A percentile compares a stretch with the other conserved stretches of the same genome.
phyloP scores from a whole-genome alignment of 2,888 invertebrate species.

The Tachystola acroxantha region DNA sequence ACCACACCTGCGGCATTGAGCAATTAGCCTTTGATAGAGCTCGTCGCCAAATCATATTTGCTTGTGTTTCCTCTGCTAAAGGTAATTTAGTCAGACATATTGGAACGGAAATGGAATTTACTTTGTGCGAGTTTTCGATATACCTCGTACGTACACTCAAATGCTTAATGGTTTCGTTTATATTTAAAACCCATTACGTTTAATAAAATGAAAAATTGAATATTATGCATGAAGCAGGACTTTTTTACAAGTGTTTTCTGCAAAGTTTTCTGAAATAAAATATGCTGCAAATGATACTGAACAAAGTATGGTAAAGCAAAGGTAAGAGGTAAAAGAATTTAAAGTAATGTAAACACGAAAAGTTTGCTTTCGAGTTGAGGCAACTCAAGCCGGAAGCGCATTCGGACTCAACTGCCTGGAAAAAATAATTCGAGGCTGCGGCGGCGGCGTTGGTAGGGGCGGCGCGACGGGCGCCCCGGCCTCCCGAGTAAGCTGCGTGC shows the following conservation, averaged over 20 bases:
- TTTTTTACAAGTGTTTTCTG: constrained; percentile 9
- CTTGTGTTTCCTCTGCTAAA: constrained; percentile 48
- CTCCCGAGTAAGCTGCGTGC: constrained; percentile 18
- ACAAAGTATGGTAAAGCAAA: constrained; percentile 57
- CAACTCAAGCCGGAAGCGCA: constrained; percentile 68
- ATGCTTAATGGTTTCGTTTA: constrained; percentile 2
- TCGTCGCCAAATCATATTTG: constrained; percentile 61
- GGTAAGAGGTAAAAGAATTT: constrained; percentile 66
- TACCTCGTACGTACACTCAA: constrained; percentile 5
- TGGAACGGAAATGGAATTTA: constrained; percentile 50
- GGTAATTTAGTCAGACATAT: constrained; percentile 54
- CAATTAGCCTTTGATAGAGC: constrained; percentile 65
- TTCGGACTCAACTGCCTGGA: constrained; percentile 75
- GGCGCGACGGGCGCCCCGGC: constrained; percentile 17
- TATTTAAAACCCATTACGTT: not conserved
- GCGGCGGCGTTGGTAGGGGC: constrained; percentile 7
- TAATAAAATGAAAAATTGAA: not conserved
- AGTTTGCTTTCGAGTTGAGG: constrained; percentile 71
- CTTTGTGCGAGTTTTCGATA: constrained; percentile 38
- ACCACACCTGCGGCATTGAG: constrained; percentile 32
- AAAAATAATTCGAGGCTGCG: constrained; percentile 69
- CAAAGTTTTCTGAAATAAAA: constrained; percentile 34
- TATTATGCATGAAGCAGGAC: not conserved
- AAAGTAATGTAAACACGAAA: constrained; percentile 73
- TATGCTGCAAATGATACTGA: constrained; percentile 50